A percentile compares a stretch with the other conserved stretches of the same genome.
Conservation (phyloP, 2,888 invertebrate species). For the Amblyjoppa proteus region DNA sequence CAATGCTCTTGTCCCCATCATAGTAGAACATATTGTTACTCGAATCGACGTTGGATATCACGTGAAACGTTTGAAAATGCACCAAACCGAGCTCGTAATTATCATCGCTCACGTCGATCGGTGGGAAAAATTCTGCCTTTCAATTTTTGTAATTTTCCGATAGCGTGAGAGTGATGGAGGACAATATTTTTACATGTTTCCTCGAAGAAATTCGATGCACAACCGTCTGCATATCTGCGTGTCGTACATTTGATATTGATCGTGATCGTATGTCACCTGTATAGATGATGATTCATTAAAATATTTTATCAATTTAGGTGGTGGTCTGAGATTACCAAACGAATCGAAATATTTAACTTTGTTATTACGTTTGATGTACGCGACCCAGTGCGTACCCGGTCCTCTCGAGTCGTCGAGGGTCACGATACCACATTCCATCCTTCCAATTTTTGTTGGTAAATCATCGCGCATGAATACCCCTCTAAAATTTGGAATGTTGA, state of each 20-base stretch:
- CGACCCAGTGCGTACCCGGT: slow-evolving; percentile 45
- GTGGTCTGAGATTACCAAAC: slow-evolving; percentile 44
- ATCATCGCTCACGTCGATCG: slow-evolving; percentile 1
- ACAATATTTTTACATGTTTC: background rate
- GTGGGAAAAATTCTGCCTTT: slow-evolving; percentile 67
- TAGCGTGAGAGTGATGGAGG: slow-evolving; percentile 69
- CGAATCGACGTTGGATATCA: slow-evolving; percentile 61
- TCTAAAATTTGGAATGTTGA: slow-evolving; percentile 51
- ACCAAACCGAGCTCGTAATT: slow-evolving; percentile 57
- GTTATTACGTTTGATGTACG: slow-evolving; percentile 15
- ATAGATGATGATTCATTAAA: background rate
- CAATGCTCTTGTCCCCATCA: slow-evolving; percentile 29
- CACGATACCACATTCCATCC: slow-evolving; percentile 39
- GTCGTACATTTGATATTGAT: slow-evolving; percentile 20
- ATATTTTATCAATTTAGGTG: slow-evolving; percentile 27
- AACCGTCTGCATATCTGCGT: slow-evolving; percentile 39
- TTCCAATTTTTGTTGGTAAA: slow-evolving; percentile 68
- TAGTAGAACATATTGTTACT: slow-evolving; percentile 19
- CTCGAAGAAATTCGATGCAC: slow-evolving; percentile 57
- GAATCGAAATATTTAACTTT: slow-evolving; percentile 46
- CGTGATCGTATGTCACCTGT: background rate
- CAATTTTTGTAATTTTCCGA: slow-evolving; percentile 69
- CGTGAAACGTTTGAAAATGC: slow-evolving; percentile 58
- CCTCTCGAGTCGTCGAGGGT: slow-evolving; percentile 23
- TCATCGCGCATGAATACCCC: slow-evolving; percentile 76